Evolutionary conservation across 2,113 vertebrate genomes (phyloP).

Genomic region (Tautogolabrus adspersus): DNA sequence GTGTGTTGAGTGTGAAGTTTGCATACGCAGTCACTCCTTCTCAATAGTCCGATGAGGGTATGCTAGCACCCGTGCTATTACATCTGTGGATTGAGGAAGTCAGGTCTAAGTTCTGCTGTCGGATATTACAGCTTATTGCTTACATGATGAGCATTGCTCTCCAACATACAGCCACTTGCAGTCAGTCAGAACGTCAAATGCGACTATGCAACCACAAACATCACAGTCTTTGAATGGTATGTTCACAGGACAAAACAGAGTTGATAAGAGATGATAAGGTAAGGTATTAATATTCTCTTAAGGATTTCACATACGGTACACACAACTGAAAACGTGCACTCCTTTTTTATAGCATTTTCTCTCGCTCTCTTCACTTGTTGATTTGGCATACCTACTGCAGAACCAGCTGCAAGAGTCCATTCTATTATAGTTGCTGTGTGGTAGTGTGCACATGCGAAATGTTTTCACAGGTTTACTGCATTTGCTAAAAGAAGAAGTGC

Average conservation of each 20-base stretch:
- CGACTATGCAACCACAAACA: slow-evolving; percentile 67
- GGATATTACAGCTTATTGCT: slow-evolving; percentile 78
- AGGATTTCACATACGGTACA: slow-evolving; percentile 61
- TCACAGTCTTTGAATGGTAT: slow-evolving; percentile 66
- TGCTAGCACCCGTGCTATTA: slow-evolving; percentile 76
- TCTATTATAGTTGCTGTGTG: slow-evolving; percentile 40
- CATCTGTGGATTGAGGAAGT: slow-evolving; percentile 75
- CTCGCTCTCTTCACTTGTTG: slow-evolving; percentile 44
- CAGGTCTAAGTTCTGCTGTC: slow-evolving; percentile 69
- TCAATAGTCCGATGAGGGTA: slow-evolving; percentile 58
- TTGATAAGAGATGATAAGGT: slow-evolving; percentile 32
- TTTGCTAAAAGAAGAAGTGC: slow-evolving; percentile 58
- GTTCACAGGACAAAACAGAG: slow-evolving; percentile 60
- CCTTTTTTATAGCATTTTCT: slow-evolving; percentile 30
- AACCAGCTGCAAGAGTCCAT: slow-evolving; percentile 77
- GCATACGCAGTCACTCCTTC: slow-evolving; percentile 67
- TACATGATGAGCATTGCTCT: slow-evolving; percentile 68
- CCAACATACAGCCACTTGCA: slow-evolving; percentile 59
- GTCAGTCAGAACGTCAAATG: slow-evolving; percentile 62
- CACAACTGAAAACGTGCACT: slow-evolving; percentile 57
- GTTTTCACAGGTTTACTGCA: slow-evolving; percentile 70
- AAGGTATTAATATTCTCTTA: slow-evolving; percentile 50
- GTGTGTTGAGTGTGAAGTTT: slow-evolving; percentile 70
- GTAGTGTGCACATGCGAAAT: slow-evolving; percentile 61
- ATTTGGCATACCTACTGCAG: slow-evolving; percentile 80